Evolutionary conservation across 1,140 invertebrate genomes (phyloP).

Genomic region (Rhyacophila brunnea): DNA sequence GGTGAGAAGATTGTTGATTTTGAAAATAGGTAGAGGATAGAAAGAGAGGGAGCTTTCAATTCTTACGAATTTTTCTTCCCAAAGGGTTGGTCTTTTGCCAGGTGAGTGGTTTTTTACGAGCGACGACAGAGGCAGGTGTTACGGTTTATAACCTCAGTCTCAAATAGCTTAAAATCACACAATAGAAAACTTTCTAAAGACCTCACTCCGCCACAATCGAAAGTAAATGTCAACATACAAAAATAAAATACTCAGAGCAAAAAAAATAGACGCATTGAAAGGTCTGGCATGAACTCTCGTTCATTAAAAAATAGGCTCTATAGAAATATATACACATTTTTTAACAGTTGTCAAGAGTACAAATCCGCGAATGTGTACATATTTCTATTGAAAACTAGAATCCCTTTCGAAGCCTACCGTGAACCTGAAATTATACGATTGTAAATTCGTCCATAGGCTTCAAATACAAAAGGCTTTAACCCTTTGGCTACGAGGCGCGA

Average conservation of each 20-base stretch:
- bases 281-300: too few relatives aligned
- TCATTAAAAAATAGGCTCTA: too few relatives aligned
- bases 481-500: too few relatives aligned
- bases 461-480: constrained; percentile 5
- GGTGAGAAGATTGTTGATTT: not conserved
- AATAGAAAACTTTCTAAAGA: too few relatives aligned
- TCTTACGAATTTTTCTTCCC: not conserved
- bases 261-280: too few relatives aligned
- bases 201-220: too few relatives aligned
- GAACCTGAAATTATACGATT: constrained; percentile 7
- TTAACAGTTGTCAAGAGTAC: too few relatives aligned
- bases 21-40: not conserved
- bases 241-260: too few relatives aligned
- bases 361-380: too few relatives aligned
- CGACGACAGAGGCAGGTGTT: constrained; percentile 12
- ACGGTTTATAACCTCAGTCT: constrained; percentile 15
- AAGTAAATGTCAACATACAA: too few relatives aligned
- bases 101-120: constrained; percentile 26
- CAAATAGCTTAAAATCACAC: too few relatives aligned
- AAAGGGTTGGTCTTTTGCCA: not conserved
- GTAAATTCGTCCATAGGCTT: constrained; percentile 18
- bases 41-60: not conserved
- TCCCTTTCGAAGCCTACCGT: not conserved
- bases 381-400: constrained; percentile 11
- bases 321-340: too few relatives aligned